phyloP scores from a whole-genome alignment of 2,888 invertebrate species.

The Heliconius cydno region DNA sequence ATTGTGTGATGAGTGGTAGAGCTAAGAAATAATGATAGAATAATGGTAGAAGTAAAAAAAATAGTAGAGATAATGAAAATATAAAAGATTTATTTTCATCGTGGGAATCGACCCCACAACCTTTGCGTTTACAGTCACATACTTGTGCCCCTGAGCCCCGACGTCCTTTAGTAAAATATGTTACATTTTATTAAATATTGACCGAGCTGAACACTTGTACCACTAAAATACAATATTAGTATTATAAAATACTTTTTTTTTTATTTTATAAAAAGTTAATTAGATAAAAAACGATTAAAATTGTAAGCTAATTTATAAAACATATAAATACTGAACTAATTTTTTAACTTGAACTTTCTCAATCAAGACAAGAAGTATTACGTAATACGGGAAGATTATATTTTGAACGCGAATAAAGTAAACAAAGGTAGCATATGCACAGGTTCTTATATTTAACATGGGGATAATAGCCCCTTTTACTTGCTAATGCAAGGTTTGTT shows the following conservation, averaged over 20 bases:
- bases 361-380: not conserved
- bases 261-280: too few species aligned
- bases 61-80: too few species aligned
- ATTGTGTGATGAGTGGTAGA: too few species aligned
- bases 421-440: conserved; percentile 19
- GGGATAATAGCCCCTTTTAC: conserved; percentile 33
- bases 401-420: conserved; percentile 33
- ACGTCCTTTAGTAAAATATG: not conserved
- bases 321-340: not conserved
- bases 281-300: not conserved
- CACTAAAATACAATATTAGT: not conserved
- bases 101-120: too few species aligned
- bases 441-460: conserved; percentile 23
- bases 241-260: not conserved
- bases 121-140: too few species aligned
- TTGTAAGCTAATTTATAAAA: not conserved
- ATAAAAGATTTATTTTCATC: too few species aligned
- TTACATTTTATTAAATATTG: not conserved
- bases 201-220: not conserved
- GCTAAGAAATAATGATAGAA: too few species aligned
- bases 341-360: not conserved
- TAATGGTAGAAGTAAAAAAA: too few species aligned
- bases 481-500: conserved; percentile 37
- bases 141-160: too few species aligned
- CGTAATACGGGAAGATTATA: conserved; percentile 37